These are phyloP conservation scores for Amyelois transitella DNA, from an alignment of 1,140 invertebrate genomes.

Conservation along the genomic window DNA sequence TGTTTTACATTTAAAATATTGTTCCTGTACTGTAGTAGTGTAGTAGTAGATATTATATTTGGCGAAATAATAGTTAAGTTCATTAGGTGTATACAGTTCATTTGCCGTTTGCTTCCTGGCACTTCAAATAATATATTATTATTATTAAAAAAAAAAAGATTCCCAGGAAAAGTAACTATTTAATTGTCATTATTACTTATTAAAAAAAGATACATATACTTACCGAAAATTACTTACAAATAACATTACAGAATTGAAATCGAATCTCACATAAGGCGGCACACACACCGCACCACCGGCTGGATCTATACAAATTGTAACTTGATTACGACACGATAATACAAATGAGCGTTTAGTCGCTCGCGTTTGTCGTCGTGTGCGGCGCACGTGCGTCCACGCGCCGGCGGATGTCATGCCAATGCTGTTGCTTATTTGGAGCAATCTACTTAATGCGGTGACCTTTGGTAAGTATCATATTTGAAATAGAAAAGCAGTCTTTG, in stretches of 20 bases:
- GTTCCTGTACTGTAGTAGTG: too few species aligned
- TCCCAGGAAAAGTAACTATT: too few species aligned
- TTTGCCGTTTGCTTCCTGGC: too few species aligned
- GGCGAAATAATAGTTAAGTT: too few species aligned
- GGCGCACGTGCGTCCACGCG: conserved; percentile 45
- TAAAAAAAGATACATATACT: too few species aligned
- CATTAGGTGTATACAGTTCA: too few species aligned
- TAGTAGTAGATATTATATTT: too few species aligned
- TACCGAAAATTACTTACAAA: too few species aligned
- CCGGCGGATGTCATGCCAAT: conserved; percentile 36
- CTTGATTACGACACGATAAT: conserved; percentile 58
- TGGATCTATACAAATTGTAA: conserved; percentile 25
- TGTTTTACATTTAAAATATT: too few species aligned
- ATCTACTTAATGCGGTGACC: not conserved
- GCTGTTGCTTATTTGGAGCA: conserved; percentile 18
- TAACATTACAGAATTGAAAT: conserved; percentile 21
- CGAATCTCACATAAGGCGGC: conserved; percentile 20
- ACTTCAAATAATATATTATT: too few species aligned
- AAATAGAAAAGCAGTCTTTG: not conserved
- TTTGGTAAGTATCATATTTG: not conserved
- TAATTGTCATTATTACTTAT: too few species aligned
- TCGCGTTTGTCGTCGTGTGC: conserved; percentile 54
- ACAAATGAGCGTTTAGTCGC: conserved; percentile 47
- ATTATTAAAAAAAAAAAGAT: too few species aligned
- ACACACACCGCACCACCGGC: conserved; percentile 12